These are phyloP conservation scores for Drosophila paulistorum DNA, from an alignment of 1,140 invertebrate genomes.

Conservation along the genomic window DNA sequence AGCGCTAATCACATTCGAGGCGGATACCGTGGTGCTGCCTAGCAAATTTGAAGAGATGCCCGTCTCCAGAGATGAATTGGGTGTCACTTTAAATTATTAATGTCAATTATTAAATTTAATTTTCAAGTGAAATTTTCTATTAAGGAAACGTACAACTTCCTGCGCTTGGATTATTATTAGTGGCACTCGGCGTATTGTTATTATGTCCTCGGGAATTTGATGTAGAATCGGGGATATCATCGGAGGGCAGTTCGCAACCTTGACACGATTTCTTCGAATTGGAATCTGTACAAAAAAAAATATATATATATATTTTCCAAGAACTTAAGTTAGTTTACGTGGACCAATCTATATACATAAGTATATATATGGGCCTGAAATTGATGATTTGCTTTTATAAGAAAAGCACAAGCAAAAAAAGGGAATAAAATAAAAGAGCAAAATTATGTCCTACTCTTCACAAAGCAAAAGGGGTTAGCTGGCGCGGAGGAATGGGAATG, in stretches of 20 bases:
- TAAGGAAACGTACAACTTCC: slow-evolving; percentile 73
- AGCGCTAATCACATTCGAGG: slow-evolving; percentile 80
- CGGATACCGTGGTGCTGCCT: slow-evolving; percentile 77
- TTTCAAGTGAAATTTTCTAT: neutral
- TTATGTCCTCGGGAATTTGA: slow-evolving; percentile 88
- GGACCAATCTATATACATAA: slow-evolving; percentile 27
- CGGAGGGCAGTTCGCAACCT: slow-evolving; percentile 92
- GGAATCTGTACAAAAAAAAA: slow-evolving; percentile 63
- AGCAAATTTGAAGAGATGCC: slow-evolving; percentile 79
- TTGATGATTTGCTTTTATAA: slow-evolving; percentile 69
- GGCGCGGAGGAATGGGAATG: slow-evolving; percentile 39
- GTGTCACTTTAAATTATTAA: slow-evolving; percentile 60
- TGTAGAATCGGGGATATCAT: slow-evolving; percentile 88
- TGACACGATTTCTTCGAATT: slow-evolving; percentile 92
- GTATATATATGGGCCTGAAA: slow-evolving; percentile 32
- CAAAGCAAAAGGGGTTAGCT: slow-evolving; percentile 67
- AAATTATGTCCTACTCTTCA: slow-evolving; percentile 25
- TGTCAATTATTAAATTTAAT: neutral
- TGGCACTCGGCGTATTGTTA: slow-evolving; percentile 89
- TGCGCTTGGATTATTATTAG: slow-evolving; percentile 87
- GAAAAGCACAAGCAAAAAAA: slow-evolving; percentile 18
- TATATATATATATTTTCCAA: slow-evolving; percentile 25
- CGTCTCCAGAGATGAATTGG: slow-evolving; percentile 80
- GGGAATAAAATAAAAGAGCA: slow-evolving; percentile 44
- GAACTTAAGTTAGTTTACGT: slow-evolving; percentile 57